These are phyloP conservation scores for Diarsia dahlii DNA, from an alignment of 2,888 invertebrate genomes.

Conservation along the genomic window DNA sequence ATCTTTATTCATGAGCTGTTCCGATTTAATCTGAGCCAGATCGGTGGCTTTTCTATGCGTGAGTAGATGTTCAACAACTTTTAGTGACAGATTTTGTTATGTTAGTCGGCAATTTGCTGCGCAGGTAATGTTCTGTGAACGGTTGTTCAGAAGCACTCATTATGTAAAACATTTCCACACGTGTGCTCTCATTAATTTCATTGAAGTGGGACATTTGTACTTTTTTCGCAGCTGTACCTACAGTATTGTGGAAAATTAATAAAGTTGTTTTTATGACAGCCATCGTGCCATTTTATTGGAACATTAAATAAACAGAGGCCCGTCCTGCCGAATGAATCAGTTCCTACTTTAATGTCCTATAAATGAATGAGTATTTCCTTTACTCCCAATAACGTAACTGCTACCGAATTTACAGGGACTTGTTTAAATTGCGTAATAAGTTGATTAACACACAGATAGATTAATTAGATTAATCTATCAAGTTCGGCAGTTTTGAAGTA, in stretches of 20 bases:
- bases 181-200: not conserved
- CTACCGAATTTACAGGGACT: constrained; percentile 17
- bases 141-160: not conserved
- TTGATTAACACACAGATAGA: constrained; percentile 33
- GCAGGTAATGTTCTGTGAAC: not conserved
- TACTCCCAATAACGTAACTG: constrained; percentile 18
- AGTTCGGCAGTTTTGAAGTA: constrained; percentile 37
- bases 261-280: constrained; percentile 62
- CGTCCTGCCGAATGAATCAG: constrained; percentile 54
- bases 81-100: not conserved
- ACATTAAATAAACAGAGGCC: constrained; percentile 63
- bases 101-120: not conserved
- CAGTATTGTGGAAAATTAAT: constrained; percentile 54
- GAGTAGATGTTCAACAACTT: not conserved
- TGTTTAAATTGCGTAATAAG: constrained; percentile 30
- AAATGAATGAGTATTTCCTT: constrained; percentile 45
- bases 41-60: constrained; percentile 20
- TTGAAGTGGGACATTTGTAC: constrained; percentile 8
- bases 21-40: constrained; percentile 60
- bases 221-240: not conserved
- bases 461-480: constrained; percentile 26
- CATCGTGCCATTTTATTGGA: constrained; percentile 63
- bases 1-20: constrained; percentile 76
- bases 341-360: constrained; percentile 49
- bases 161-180: not conserved